Base-by-base conservation (phyloP, 2,888 invertebrate genomes). In the Criorhina ranunculi region DNA sequence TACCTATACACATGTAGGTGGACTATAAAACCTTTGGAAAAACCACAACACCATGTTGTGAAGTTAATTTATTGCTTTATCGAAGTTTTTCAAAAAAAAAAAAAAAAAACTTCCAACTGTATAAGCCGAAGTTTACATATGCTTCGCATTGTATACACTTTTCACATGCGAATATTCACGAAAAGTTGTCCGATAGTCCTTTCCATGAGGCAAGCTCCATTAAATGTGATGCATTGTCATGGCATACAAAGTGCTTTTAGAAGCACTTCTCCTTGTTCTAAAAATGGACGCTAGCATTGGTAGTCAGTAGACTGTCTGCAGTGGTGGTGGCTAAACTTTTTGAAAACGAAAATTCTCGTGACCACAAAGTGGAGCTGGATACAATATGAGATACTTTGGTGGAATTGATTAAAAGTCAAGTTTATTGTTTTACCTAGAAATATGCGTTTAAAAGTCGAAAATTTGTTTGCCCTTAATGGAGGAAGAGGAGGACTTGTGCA, bases 191-290 rank as follows among this genome's bases (percentile, higher is more conserved):
- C 55, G 15, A 2, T 55, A 31, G 53, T 31, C 31, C 62, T 24
- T 35, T 35, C 35, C 19, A 33, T n/a, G 11, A n/a, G n/a, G 46
- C n/a, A 33, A 33, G 17, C 35, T 37, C 51, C 49, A 66, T 66
- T 66, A 66, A 70, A 40, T 51, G 42, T 72, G 72, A 72, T 72
- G 60, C 72, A 72, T 51, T 72, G 51, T 60, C 59, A 40, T 40
- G 60, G 40, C 40, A 19, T 17, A 60, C 49, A 72, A 51, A 72
- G 17, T 51, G 12, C 31, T 60, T 57, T 70, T 40, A 0, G 35
- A 35, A n/a, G 29, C 11, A 49, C 24, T 19, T 24, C 35, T 11
- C 8, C 35, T 11, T 24, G 37, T 57, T 29, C 59, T 42, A 40
- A 59, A 59, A 40, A 59, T 29, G 59, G 29, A 24, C 24, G 57